A percentile compares a stretch with the other conserved stretches of the same genome.
phyloP scores from a whole-genome alignment of 2,888 invertebrate species.

The Caenorhabditis sp. region DNA sequence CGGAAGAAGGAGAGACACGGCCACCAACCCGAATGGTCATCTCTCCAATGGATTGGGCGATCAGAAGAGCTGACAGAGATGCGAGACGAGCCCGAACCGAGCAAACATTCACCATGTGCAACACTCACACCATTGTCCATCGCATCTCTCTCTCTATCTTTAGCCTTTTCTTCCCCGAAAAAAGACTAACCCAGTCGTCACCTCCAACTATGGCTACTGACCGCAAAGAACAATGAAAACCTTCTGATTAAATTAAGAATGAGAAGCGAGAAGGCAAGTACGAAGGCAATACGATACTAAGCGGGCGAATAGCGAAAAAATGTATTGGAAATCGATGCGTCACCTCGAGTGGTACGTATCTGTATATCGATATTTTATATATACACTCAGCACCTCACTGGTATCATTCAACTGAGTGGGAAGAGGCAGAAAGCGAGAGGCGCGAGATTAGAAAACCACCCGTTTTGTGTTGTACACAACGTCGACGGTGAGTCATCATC shows the following conservation, averaged over 20 bases:
- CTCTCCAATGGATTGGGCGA: constrained; percentile 29
- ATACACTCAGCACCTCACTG: constrained; percentile 6
- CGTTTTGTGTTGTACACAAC: constrained; percentile 52
- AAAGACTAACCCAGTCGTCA: constrained; percentile 21
- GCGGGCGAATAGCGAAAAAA: neutral
- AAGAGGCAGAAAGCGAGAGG: constrained; percentile 2
- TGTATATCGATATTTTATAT: constrained; percentile 20
- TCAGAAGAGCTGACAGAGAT: constrained; percentile 31
- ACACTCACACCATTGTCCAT: constrained; percentile 46
- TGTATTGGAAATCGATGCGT: constrained; percentile 1
- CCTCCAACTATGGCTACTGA: constrained; percentile 2
- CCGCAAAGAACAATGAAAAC: too few species aligned
- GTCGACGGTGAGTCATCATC: constrained; percentile 26
- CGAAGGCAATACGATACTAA: neutral
- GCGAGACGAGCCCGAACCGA: constrained; percentile 23
- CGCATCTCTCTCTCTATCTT: constrained; percentile 18
- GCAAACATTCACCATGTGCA: constrained; percentile 54
- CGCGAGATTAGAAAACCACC: constrained; percentile 52
- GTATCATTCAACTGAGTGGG: constrained; percentile 25
- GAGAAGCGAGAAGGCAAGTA: neutral
- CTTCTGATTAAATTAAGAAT: neutral
- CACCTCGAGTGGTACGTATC: constrained; percentile 24
- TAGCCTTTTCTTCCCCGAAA: constrained; percentile 19
- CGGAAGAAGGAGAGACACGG: constrained; percentile 20
- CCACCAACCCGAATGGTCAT: constrained; percentile 48